Conservation (phyloP, 2,888 invertebrate species). For the Elegia similella region DNA sequence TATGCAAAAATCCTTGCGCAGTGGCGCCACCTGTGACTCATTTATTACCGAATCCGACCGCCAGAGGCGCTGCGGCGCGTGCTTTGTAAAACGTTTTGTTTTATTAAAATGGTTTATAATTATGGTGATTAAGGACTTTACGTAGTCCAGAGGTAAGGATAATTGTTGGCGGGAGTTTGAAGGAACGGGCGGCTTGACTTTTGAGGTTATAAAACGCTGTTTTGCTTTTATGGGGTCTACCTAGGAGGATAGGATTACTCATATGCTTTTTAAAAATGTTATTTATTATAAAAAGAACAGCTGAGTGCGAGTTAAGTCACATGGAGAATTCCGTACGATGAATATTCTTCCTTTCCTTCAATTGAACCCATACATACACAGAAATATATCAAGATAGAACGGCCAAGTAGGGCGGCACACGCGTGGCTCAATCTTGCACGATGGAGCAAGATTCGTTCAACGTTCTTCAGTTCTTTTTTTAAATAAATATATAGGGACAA, state of each 20-base stretch:
- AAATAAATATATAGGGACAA: too few species aligned
- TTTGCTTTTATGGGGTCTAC: not conserved
- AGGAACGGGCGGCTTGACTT: constrained; percentile 20
- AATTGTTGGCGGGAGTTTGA: constrained; percentile 57
- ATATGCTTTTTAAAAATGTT: too few species aligned
- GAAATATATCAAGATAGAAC: too few species aligned
- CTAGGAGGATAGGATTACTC: not conserved
- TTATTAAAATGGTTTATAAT: constrained; percentile 67
- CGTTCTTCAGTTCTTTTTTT: too few species aligned
- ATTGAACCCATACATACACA: too few species aligned
- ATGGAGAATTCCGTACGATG: too few species aligned
- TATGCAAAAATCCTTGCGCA: constrained; percentile 16
- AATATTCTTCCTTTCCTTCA: too few species aligned
- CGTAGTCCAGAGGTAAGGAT: constrained; percentile 66
- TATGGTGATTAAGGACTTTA: constrained; percentile 66
- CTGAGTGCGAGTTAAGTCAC: too few species aligned
- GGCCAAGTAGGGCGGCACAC: too few species aligned
- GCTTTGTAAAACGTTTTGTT: constrained; percentile 57
- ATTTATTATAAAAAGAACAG: too few species aligned
- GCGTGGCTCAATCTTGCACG: too few species aligned
- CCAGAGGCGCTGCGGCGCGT: constrained; percentile 60
- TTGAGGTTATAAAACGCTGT: constrained; percentile 5
- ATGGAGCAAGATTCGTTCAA: too few species aligned
- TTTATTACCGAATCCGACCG: constrained; percentile 32
- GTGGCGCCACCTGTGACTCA: constrained; percentile 44